Conservation (phyloP, 2,797 vertebrate species). For the Pangasius sanitwongsei region DNA sequence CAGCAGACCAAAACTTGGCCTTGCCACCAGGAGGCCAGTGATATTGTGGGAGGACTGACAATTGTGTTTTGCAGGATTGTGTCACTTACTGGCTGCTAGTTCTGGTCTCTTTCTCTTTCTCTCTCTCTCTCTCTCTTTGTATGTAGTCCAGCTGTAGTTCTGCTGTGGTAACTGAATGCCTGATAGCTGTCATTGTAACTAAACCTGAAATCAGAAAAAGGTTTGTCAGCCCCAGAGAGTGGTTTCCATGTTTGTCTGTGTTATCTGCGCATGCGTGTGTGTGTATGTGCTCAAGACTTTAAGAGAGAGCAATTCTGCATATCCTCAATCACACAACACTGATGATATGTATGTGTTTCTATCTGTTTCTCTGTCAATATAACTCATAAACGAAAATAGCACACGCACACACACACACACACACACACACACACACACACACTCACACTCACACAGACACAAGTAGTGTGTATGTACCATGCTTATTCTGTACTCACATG, state of each 20-base stretch:
- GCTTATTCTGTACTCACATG: conserved; percentile 3
- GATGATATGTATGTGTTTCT: conserved; percentile 21
- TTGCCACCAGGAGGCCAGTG: not conserved
- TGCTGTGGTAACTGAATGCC: conserved; percentile 49
- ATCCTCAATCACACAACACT: conserved; percentile 30
- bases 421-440: not conserved
- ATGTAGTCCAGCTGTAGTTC: conserved; percentile 28
- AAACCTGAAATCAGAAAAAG: conserved; percentile 43
- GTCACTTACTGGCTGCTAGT: conserved; percentile 2
- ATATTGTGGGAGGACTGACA: not conserved
- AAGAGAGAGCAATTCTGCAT: conserved; percentile 24
- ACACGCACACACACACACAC: not conserved
- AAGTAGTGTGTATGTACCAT: not conserved
- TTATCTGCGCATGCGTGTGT: not conserved
- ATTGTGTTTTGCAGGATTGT: not conserved
- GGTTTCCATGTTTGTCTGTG: conserved; percentile 43
- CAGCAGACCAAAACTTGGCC: conserved; percentile 20
- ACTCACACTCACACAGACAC: not conserved
- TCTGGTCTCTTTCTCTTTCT: conserved; percentile 18
- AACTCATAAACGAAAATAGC: not conserved
- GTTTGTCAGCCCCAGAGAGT: conserved; percentile 48
- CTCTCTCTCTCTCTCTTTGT: conserved; percentile 10
- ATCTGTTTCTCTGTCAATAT: conserved; percentile 12
- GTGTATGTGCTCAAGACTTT: not conserved
- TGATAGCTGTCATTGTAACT: conserved; percentile 55